Evolutionary conservation across 2,113 vertebrate genomes (phyloP), one percentile per base, ranked within the genome.

Genomic region (Hippocampus mohnikei): DNA sequence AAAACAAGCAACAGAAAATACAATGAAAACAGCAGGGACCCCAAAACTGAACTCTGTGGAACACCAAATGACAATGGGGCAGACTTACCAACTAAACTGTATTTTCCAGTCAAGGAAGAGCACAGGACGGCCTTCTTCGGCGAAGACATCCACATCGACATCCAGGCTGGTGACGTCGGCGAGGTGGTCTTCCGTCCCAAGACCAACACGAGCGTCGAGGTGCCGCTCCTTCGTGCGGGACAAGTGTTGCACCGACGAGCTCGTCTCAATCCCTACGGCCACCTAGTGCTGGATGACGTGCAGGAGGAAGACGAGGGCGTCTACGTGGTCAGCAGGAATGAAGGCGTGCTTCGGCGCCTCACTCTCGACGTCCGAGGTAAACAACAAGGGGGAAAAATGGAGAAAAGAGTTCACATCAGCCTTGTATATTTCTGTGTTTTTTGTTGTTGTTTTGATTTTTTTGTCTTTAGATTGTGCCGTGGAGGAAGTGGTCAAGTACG

Each of bases 401-500:
- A 33, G 3, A 11, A 25, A 66, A 9, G 29, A 33, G n/a, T 50
- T 42, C 18, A 41, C 33, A 1, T 61, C 23, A 41, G 37, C 9
- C 18, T 33, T 41, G n/a, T 16, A 8, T 42, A 41, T n/a, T 59
- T 12, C 4, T 1, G 29, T 5, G 5, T 33, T 33, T 69, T 52
- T 29, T 23, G 63, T 13, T 64, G 16, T 41, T 16, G 21, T 2
- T 37, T 4, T 25, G 9, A 66, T 23, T 68, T 23, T 59, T 13
- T 18, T 63, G 25, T 27, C 40, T 7, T 6, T 82, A 93, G 92
- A 92, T 70, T 92, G 92, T 15, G 69, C 88, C 0, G 3, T 86
- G 71, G 92, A 93, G 82, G 71, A 90, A 50, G 68, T 86, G 53
- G 88, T 92, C 23, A 93, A 92, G 50, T 92, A 92, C 0, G 86